A percentile compares a stretch with the other conserved stretches of the same genome.
phyloP scores from a whole-genome alignment of 1,140 invertebrate species.

The Bombus consobrinus region DNA sequence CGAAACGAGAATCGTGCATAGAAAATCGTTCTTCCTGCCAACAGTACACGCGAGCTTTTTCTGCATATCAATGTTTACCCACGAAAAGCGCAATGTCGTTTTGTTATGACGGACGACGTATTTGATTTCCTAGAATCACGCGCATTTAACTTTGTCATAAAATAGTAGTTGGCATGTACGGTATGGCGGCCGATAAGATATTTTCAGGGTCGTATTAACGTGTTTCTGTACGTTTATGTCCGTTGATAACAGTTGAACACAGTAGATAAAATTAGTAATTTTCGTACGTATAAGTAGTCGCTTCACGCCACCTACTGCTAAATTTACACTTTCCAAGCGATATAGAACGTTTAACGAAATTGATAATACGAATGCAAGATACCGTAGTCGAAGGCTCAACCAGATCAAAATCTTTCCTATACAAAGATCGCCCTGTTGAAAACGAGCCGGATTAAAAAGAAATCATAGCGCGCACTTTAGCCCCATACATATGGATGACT shows the following conservation, averaged over 20 bases:
- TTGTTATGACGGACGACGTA: slow-evolving; percentile 19
- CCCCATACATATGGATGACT: not conserved
- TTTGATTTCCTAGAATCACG: slow-evolving; percentile 20
- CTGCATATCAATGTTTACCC: not conserved
- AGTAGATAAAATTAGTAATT: not conserved
- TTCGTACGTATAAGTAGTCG: not conserved
- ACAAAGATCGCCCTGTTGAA: not conserved
- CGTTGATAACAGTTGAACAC: not conserved
- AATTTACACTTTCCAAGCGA: not conserved
- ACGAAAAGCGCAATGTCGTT: not conserved
- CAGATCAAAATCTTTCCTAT: no score
- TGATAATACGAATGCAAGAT: not conserved
- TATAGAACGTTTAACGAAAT: not conserved
- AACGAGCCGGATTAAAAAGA: not conserved
- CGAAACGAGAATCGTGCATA: not conserved
- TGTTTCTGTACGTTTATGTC: not conserved
- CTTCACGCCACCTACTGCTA: not conserved
- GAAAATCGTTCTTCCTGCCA: not conserved
- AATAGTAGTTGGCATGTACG: not conserved
- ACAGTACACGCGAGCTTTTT: not conserved
- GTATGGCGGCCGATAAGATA: slow-evolving; percentile 44
- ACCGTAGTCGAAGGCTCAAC: no score
- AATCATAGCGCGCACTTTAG: not conserved
- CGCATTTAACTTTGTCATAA: slow-evolving; percentile 17
- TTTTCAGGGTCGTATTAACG: slow-evolving; percentile 44